Evolutionary conservation across 2,888 invertebrate species (phyloP).

Genomic region (Pandemis corylana): DNA sequence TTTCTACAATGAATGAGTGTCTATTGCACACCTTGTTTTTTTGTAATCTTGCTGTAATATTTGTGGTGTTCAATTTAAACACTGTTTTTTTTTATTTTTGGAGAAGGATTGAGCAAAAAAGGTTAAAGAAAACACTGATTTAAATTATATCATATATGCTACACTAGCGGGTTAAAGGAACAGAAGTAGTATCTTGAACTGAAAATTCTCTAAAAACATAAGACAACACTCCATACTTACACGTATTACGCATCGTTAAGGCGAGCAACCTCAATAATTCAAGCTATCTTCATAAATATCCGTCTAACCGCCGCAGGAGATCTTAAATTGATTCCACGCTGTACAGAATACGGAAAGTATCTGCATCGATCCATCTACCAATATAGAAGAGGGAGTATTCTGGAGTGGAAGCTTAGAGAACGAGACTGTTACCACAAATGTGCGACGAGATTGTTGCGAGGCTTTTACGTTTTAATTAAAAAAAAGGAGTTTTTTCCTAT

Average conservation of each 20-base stretch:
- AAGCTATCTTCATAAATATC: constrained; percentile 76
- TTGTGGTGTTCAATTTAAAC: no score
- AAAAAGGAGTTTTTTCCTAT: no score
- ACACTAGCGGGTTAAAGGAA: no score
- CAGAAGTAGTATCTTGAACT: not conserved
- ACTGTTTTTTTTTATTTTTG: no score
- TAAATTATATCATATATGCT: no score
- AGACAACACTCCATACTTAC: constrained; percentile 47
- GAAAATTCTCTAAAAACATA: not conserved
- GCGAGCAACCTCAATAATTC: constrained; percentile 59
- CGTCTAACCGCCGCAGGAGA: constrained; percentile 77
- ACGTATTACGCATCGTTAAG: constrained; percentile 63
- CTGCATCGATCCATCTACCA: constrained; percentile 62
- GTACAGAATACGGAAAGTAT: constrained; percentile 68
- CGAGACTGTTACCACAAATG: not conserved
- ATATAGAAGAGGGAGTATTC: constrained; percentile 45
- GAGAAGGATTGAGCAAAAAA: no score
- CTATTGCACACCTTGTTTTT: no score
- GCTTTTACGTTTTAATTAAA: not conserved
- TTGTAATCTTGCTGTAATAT: no score
- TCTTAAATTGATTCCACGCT: constrained; percentile 81
- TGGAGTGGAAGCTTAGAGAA: not conserved
- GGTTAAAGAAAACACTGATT: no score
- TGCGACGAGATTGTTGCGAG: not conserved
- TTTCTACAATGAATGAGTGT: no score